phyloP scores from a whole-genome alignment of 2,888 invertebrate genomes.

The Ochropleura plecta region DNA sequence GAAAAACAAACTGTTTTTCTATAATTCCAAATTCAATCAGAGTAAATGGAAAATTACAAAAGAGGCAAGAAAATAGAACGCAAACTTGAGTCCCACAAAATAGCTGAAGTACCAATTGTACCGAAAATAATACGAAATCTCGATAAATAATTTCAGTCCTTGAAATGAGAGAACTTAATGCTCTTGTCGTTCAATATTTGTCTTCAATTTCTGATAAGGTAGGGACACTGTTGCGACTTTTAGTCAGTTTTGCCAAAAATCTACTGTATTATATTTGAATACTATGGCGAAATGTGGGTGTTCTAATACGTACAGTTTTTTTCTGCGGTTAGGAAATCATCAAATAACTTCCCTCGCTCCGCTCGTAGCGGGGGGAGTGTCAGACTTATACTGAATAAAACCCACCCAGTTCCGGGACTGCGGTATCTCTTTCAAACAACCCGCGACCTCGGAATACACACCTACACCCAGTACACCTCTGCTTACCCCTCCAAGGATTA shows the following conservation, averaged over 20 bases:
- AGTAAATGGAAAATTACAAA: not conserved
- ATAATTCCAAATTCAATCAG: slow-evolving; percentile 7
- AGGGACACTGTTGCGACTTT: slow-evolving; percentile 22
- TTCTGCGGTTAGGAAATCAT: too few relatives aligned
- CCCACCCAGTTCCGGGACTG: too few relatives aligned
- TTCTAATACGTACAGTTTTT: too few relatives aligned
- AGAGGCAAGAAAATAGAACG: slow-evolving; percentile 6
- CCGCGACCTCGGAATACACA: too few relatives aligned
- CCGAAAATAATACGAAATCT: slow-evolving; percentile 29
- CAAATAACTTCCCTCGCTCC: too few relatives aligned
- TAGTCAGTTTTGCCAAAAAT: not conserved
- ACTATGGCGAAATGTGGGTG: not conserved
- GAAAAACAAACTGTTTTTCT: not conserved
- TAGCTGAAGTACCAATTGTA: slow-evolving; percentile 28
- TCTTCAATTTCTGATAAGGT: slow-evolving; percentile 44
- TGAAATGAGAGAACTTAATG: slow-evolving; percentile 43
- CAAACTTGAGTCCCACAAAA: slow-evolving; percentile 14
- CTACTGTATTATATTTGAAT: not conserved
- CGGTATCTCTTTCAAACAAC: too few relatives aligned
- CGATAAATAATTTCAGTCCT: slow-evolving; percentile 48
- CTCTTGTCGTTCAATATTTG: slow-evolving; percentile 44
- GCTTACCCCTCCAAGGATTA: too few relatives aligned
- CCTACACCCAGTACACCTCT: too few relatives aligned
- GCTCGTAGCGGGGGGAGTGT: too few relatives aligned
- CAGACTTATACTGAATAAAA: too few relatives aligned